Base-by-base conservation (phyloP, 1,140 invertebrate genomes). In the Drosophila insularis region DNA sequence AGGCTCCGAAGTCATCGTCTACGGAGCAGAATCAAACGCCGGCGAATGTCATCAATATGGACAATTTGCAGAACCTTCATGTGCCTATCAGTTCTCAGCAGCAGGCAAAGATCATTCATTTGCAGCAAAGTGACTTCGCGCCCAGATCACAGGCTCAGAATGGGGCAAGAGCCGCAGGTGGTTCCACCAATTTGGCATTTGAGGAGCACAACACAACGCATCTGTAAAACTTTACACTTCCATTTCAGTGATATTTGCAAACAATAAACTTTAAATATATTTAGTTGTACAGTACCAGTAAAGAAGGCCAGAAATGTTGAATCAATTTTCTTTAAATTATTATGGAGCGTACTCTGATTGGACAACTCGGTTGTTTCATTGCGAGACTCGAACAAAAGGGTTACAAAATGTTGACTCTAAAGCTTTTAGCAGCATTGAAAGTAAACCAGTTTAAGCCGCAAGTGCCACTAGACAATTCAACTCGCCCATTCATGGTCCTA, bases 121-220 rank as follows among this genome's bases (percentile, higher is more conserved):
- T 91, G 43, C 90, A 91, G 59, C 90, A 91, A 65, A 91, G 90
- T 40, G 90, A 91, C 59, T 91, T 91, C 63, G 40, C 70, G 66
- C 90, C 90, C 2, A 31, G 53, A 31, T 31, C 60, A 5, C 63
- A 55, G 7, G 8, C 54, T 2, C 32, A 55, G 11, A 58, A 55
- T 11, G 53, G 70, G 32, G 37, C 66, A 27, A 27, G 56, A 43
- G 7, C 40, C 0, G 59, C 5, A 31, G 21, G 35, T 17, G 90
- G 90, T 10, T 58, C 75, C 62, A 63, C 68, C 19, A 91, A 91
- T 71, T 63, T 65, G 31, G 90, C 84, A 7, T 91, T 80, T 39
- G 90, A 91, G 63, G 90, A 91, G 58, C 79, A 68, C 46, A 91
- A 89, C 61, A 91, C 90, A 13, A 91, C 90, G 31, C 90, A 90